These are phyloP conservation scores for Oncorhynchus nerka DNA, from an alignment of 2,113 vertebrate genomes.

Conservation along the genomic window DNA sequence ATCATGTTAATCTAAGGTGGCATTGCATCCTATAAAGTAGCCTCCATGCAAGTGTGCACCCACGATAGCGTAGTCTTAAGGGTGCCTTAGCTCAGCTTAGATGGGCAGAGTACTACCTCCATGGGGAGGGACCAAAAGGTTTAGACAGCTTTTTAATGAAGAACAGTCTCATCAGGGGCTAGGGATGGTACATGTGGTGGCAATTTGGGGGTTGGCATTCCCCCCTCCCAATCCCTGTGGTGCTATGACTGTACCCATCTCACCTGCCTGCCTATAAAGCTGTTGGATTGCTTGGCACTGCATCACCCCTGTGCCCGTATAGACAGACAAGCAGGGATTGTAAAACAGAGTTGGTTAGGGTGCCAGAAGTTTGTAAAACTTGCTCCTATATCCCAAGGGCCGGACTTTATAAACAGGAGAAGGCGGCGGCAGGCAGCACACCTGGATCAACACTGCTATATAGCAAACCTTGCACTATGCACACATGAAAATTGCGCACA, in stretches of 20 bases:
- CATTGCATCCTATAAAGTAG: no score
- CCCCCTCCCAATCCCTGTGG: conserved; percentile 23
- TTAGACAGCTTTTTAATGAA: not conserved
- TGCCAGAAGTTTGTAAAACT: not conserved
- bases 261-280: conserved; percentile 45
- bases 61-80: no score
- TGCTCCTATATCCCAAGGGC: conserved; percentile 6
- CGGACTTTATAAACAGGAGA: not conserved
- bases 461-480: no score
- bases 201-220: conserved; percentile 56
- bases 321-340: conserved; percentile 37
- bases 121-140: not conserved
- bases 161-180: not conserved
- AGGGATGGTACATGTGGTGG: conserved; percentile 58
- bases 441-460: not conserved
- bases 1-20: no score
- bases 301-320: conserved; percentile 9
- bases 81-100: no score
- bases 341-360: conserved; percentile 42
- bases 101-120: no score
- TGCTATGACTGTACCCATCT: conserved; percentile 19
- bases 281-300: conserved; percentile 27
- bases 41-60: no score
- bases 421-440: not conserved
- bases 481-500: no score